Percentiles rank a stretch among this genome's conserved stretches.
phyloP scores from a whole-genome alignment of 2,113 vertebrate species.

The Sprattus sprattus region DNA sequence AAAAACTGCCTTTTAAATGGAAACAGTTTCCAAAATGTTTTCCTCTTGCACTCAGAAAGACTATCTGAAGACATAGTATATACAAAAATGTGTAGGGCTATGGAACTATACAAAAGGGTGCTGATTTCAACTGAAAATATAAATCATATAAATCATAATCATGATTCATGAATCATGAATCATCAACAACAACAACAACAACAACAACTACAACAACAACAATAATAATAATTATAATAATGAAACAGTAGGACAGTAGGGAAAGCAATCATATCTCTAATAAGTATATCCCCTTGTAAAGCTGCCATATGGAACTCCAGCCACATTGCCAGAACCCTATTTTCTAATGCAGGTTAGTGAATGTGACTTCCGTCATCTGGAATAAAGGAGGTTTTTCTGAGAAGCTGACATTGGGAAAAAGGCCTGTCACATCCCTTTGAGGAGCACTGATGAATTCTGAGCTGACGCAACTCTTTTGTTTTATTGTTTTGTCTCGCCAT shows the following conservation, averaged over 20 bases:
- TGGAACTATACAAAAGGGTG: no score
- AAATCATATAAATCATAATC: no score
- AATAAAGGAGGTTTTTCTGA: constrained; percentile 26
- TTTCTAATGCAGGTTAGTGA: constrained; percentile 27
- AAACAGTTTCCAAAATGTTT: neutral
- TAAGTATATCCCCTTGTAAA: neutral
- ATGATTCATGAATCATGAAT: no score
- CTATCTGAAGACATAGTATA: no score
- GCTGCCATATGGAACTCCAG: constrained; percentile 9
- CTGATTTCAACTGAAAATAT: no score
- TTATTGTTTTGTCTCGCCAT: constrained; percentile 9
- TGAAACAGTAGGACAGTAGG: neutral
- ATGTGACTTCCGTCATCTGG: constrained; percentile 31
- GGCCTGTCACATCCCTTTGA: constrained; percentile 37
- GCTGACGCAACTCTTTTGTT: constrained; percentile 26
- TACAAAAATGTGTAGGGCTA: neutral
- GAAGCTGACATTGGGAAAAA: constrained; percentile 37
- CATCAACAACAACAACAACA: neutral
- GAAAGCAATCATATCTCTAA: neutral
- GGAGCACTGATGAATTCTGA: constrained; percentile 14
- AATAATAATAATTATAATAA: neutral
- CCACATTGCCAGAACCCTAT: constrained; percentile 9
- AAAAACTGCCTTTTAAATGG: neutral
- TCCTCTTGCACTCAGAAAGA: neutral
- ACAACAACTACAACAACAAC: neutral